Conservation (phyloP, 2,797 vertebrate genomes). For the Danio tinwini region DNA sequence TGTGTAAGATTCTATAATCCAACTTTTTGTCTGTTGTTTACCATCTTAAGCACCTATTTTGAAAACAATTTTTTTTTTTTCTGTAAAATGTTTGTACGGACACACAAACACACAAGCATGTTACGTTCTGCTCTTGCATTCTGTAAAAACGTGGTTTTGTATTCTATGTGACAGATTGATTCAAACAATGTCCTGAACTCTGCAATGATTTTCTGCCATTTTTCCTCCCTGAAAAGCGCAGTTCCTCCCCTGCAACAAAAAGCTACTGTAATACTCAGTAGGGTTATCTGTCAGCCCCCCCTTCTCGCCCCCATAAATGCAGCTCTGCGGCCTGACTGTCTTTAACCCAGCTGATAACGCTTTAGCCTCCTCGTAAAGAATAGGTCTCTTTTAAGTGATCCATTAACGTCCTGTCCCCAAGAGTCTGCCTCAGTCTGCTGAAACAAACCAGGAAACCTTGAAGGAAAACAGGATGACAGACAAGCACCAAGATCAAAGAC, state of each 20-base stretch:
- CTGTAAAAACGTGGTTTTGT: slow-evolving; percentile 27
- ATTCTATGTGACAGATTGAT: slow-evolving; percentile 53
- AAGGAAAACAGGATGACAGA: slow-evolving; percentile 70
- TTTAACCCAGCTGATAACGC: slow-evolving; percentile 68
- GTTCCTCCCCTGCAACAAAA: slow-evolving; percentile 56
- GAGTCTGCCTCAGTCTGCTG: slow-evolving; percentile 64
- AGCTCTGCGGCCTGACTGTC: slow-evolving; percentile 57
- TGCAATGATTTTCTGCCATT: slow-evolving; percentile 50
- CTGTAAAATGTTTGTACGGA: slow-evolving; percentile 11
- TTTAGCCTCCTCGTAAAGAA: slow-evolving; percentile 64
- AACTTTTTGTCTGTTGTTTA: neutral
- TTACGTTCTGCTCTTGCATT: slow-evolving; percentile 11
- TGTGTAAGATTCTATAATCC: slow-evolving; percentile 1
- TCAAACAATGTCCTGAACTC: slow-evolving; percentile 46
- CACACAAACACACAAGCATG: neutral
- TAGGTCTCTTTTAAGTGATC: slow-evolving; percentile 68
- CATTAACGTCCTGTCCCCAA: slow-evolving; percentile 69
- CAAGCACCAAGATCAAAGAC: slow-evolving; percentile 70
- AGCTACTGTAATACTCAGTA: slow-evolving; percentile 64
- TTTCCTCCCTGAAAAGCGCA: slow-evolving; percentile 49
- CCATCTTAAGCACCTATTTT: neutral
- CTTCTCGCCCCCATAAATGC: slow-evolving; percentile 40
- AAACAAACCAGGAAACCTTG: slow-evolving; percentile 72
- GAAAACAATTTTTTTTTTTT: neutral
- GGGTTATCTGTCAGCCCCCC: slow-evolving; percentile 62